Evolutionary conservation across 2,797 vertebrate species (phyloP).

Genomic region (Astyanax mexicanus): DNA sequence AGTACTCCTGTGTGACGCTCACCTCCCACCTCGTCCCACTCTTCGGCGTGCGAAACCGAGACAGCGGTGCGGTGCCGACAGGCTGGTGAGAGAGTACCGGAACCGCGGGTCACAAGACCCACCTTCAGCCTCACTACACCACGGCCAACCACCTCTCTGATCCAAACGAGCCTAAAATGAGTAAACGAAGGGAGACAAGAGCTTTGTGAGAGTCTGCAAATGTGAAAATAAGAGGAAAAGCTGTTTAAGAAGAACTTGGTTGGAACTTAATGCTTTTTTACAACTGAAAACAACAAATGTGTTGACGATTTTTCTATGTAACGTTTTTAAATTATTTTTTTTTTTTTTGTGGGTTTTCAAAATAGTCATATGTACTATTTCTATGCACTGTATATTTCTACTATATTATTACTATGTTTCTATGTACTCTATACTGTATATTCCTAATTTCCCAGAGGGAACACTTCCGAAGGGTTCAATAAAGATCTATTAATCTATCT

Average conservation of each 20-base stretch:
- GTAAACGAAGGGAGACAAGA: background rate
- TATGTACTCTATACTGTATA: too few species aligned
- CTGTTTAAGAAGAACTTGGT: too few species aligned
- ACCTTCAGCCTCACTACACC: conserved; percentile 90
- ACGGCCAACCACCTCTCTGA: conserved; percentile 91
- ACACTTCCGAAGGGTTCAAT: too few species aligned
- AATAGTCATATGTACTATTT: too few species aligned
- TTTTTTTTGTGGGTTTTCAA: too few species aligned
- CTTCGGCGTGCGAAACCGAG: conserved; percentile 94
- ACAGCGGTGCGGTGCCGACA: conserved; percentile 89
- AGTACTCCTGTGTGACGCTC: conserved; percentile 52
- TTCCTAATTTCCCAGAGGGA: too few species aligned
- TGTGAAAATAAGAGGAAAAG: background rate
- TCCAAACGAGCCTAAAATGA: conserved; percentile 85
- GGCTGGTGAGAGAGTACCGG: conserved; percentile 95
- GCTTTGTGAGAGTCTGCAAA: background rate
- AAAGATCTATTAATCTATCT: too few species aligned
- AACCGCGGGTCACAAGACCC: conserved; percentile 88
- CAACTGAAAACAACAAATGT: too few species aligned
- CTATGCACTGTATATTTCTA: too few species aligned
- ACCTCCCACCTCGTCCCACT: conserved; percentile 95
- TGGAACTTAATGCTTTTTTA: background rate
- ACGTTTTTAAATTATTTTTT: too few species aligned
- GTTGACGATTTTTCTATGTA: background rate
- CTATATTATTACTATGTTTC: too few species aligned